Evolutionary conservation across 2,113 vertebrate species (phyloP), one percentile per base, ranked within the genome.

Genomic region (Bubo blakistoni): DNA sequence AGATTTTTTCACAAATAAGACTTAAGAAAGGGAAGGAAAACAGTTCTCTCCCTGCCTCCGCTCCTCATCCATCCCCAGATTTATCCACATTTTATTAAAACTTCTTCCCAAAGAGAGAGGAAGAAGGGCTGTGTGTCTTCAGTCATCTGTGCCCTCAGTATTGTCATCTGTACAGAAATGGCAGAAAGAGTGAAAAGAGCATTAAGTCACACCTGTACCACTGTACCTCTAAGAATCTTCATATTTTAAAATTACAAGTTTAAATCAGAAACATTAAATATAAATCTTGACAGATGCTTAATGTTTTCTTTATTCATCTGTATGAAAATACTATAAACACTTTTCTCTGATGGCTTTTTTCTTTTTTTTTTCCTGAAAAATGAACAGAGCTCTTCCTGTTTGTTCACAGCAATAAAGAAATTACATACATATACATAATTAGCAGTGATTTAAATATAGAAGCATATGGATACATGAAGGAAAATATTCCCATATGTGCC

Each of bases 341-440:
- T 86, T 88, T 2, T 2, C 40, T 85, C 14, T 77, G 20, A 80
- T 49, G 24, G 21, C 9, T 79, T 86, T 42, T 80, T 67, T 47
- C 5, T 76, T 78, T 44, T 9, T 69, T 81, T 73, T 44, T 74
- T 12, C 1, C 42, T 81, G 47, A 88, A 95, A 95, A 78, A 80
- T 81, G 44, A 95, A n/a, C 27, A 92, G 81, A 78, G 6, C 17
- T 93, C 49, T 96, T 96, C 92, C 77, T 96, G 87, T 93, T 94
- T 96, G 63, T 87, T 94, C 87, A 70, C 73, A 96, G 81, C 32
- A 92, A 96, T 86, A 94, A 91, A 71, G 63, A 74, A 92, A 91
- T 87, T 71, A 55, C 16, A 44, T 70, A 94, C 16, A 90, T 80
- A 92, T 87, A 80, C 72, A 77, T 84, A 93, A 94, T 92, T 78